These are phyloP conservation scores for Drosophila cracens DNA, from an alignment of 2,888 invertebrate genomes.

Conservation along the genomic window DNA sequence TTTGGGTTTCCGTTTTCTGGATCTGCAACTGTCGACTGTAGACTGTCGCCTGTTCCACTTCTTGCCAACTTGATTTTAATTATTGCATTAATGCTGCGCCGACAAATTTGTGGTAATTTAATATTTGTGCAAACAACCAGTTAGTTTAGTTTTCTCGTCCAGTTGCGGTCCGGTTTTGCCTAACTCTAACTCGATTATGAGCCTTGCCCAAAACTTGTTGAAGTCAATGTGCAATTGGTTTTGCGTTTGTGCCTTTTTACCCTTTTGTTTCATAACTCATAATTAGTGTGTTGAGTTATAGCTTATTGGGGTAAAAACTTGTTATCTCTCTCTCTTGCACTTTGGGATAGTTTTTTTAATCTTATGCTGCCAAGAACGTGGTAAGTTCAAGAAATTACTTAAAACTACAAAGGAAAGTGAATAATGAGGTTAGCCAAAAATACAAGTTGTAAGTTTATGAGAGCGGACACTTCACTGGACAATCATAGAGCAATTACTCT, in stretches of 20 bases:
- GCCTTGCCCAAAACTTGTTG: conserved; percentile 45
- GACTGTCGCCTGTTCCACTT: conserved; percentile 45
- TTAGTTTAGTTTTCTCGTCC: conserved; percentile 52
- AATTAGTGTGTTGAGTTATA: conserved; percentile 74
- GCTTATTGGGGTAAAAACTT: conserved; percentile 64
- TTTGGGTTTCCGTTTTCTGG: conserved; percentile 33
- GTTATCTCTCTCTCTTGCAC: conserved; percentile 48
- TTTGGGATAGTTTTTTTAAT: conserved; percentile 16
- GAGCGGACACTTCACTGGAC: conserved; percentile 47
- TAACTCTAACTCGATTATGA: conserved; percentile 50
- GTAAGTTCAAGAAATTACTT: conserved; percentile 48
- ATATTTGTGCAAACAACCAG: conserved; percentile 65
- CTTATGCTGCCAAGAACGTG: conserved; percentile 28
- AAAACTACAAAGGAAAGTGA: conserved; percentile 50
- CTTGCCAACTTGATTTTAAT: conserved; percentile 76
- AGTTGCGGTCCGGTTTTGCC: conserved; percentile 52
- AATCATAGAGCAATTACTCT: conserved; percentile 50
- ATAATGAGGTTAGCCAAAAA: conserved; percentile 53
- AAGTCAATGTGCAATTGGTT: conserved; percentile 75
- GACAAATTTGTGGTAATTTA: conserved; percentile 81
- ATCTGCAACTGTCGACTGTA: conserved; percentile 22
- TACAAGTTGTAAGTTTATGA: conserved; percentile 41
- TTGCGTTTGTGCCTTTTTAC: conserved; percentile 29
- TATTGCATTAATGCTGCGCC: conserved; percentile 77
- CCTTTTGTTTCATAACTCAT: conserved; percentile 69